Evolutionary conservation across 2,113 vertebrate genomes (phyloP).

Genomic region (Cyrtonyx montezumae): DNA sequence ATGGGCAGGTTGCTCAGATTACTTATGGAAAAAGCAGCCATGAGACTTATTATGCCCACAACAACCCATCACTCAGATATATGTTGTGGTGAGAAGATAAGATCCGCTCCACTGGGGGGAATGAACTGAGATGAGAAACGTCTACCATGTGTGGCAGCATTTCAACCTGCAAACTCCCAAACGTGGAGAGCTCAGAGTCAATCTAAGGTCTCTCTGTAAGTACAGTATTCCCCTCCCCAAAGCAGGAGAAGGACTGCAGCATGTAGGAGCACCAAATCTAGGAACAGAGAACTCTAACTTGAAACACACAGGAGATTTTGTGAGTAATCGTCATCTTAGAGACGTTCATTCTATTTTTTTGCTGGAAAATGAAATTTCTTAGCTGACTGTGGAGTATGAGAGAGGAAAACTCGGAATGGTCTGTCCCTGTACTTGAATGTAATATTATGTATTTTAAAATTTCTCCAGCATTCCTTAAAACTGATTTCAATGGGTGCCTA

Average conservation of each 20-base stretch:
- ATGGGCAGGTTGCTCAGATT: constrained; percentile 20
- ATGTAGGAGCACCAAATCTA: not conserved
- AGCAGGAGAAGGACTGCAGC: not conserved
- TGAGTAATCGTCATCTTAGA: not conserved
- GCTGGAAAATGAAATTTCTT: constrained; percentile 27
- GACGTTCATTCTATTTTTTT: constrained; percentile 38
- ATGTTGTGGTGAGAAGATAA: not conserved
- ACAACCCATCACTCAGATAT: not conserved
- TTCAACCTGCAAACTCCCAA: constrained; percentile 3
- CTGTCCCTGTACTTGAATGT: not conserved
- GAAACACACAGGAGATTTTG: constrained; percentile 29
- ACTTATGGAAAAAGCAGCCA: constrained; percentile 8
- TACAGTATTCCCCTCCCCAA: not conserved
- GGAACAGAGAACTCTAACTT: constrained; percentile 17
- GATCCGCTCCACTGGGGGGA: not conserved
- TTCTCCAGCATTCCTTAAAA: not conserved
- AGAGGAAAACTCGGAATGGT: not conserved
- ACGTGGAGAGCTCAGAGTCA: not conserved
- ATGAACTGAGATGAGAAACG: not conserved
- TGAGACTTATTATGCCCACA: not conserved
- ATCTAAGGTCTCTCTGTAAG: not conserved
- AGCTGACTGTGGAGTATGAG: constrained; percentile 21
- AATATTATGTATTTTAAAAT: not conserved
- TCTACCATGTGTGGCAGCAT: not conserved
- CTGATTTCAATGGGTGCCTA: not conserved